These are phyloP conservation scores for Pantala flavescens DNA, from an alignment of 1,140 invertebrate species.

Conservation along the genomic window DNA sequence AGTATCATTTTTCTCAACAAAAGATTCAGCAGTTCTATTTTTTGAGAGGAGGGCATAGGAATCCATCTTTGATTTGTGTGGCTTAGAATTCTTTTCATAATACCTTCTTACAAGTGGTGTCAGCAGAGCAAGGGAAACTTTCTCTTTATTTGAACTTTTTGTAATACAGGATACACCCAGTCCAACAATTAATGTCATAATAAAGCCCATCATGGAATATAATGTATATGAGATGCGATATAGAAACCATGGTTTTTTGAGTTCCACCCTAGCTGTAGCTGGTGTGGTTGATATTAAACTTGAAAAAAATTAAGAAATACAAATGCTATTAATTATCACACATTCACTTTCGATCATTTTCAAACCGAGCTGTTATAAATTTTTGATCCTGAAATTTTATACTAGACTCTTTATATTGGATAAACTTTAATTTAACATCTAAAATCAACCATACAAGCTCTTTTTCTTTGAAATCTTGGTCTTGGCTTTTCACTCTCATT, in stretches of 20 bases:
- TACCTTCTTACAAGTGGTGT: slow-evolving; percentile 31
- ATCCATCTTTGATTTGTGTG: too few species aligned
- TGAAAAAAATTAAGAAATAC: neutral
- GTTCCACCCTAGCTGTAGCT: neutral
- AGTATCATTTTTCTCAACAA: too few species aligned
- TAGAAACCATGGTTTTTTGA: neutral
- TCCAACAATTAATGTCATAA: slow-evolving; percentile 58
- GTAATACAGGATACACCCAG: slow-evolving; percentile 57
- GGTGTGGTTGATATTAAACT: neutral
- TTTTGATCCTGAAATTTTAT: neutral
- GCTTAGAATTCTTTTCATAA: neutral
- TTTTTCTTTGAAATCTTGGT: too few species aligned
- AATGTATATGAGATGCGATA: slow-evolving; percentile 61
- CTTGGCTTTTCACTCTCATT: too few species aligned
- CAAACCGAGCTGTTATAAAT: too few species aligned
- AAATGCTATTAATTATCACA: neutral
- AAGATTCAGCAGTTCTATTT: too few species aligned
- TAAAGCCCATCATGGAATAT: slow-evolving; percentile 66
- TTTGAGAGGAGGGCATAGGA: too few species aligned
- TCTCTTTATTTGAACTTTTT: slow-evolving; percentile 40
- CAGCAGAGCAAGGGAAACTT: slow-evolving; percentile 41
- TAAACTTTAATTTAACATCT: neutral
- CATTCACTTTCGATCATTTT: neutral
- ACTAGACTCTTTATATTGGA: neutral
- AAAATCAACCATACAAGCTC: too few species aligned